These are phyloP conservation scores for Paramormyrops kingsleyae DNA, from an alignment of 2,113 vertebrate genomes.

Conservation along the genomic window DNA sequence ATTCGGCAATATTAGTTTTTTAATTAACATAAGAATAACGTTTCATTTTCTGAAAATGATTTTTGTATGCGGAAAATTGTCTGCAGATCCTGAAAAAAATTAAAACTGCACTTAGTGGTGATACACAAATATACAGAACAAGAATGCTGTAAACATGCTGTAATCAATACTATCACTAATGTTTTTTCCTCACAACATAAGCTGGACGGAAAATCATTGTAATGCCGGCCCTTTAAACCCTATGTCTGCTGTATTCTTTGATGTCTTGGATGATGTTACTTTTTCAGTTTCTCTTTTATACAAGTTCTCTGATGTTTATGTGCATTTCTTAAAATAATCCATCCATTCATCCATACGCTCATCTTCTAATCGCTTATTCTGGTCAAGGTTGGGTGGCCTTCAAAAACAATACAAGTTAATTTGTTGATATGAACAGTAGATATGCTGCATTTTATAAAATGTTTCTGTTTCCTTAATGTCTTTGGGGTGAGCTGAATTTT, in stretches of 20 bases:
- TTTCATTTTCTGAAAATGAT: background rate
- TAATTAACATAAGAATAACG: background rate
- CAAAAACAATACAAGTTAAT: background rate
- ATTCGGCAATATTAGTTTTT: background rate
- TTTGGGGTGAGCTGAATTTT: background rate
- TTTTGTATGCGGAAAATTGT: background rate
- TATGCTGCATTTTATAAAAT: background rate
- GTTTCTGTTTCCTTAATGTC: background rate
- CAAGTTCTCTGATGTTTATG: background rate
- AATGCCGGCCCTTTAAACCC: background rate
- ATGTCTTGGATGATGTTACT: background rate
- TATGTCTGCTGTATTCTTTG: background rate
- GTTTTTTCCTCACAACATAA: background rate
- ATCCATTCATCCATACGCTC: background rate
- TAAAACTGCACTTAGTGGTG: background rate
- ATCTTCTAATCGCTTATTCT: background rate
- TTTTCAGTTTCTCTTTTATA: background rate
- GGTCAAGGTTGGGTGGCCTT: background rate
- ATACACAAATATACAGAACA: background rate
- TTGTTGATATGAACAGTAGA: background rate
- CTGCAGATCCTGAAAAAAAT: background rate
- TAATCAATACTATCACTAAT: background rate
- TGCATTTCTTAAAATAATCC: background rate
- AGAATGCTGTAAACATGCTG: background rate
- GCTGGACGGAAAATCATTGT: background rate